These are phyloP conservation scores for Agrilus cyanescens DNA, from an alignment of 2,888 invertebrate species.

Conservation along the genomic window DNA sequence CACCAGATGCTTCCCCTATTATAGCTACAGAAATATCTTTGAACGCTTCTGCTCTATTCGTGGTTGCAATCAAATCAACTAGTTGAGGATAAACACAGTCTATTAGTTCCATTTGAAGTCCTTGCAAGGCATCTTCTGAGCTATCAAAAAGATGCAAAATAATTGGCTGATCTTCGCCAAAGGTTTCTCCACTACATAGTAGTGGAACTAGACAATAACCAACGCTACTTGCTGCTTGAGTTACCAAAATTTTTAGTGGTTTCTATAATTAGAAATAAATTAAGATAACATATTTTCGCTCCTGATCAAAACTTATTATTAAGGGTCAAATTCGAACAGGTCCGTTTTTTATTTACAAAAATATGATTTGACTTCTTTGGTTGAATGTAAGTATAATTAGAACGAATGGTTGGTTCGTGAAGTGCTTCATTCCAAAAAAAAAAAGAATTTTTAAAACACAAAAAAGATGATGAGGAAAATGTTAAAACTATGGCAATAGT, in stretches of 20 bases:
- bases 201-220: conserved; percentile 86
- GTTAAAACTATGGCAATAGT: too few relatives aligned
- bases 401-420: too few relatives aligned
- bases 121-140: conserved; percentile 78
- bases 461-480: too few relatives aligned
- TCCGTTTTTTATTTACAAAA: too few relatives aligned
- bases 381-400: too few relatives aligned
- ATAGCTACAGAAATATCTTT: conserved; percentile 87
- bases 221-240: conserved; percentile 95
- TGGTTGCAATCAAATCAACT: conserved; percentile 66
- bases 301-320: too few relatives aligned
- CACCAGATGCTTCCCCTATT: conserved; percentile 90
- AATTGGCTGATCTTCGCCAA: conserved; percentile 71
- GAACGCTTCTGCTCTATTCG: conserved; percentile 76
- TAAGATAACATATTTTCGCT: too few relatives aligned
- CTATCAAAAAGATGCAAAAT: conserved; percentile 82
- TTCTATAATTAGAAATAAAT: too few relatives aligned
- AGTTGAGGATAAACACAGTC: conserved; percentile 88
- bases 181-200: conserved; percentile 83
- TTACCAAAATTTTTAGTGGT: conserved; percentile 37
- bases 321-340: too few relatives aligned
- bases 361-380: too few relatives aligned
- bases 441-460: too few relatives aligned
- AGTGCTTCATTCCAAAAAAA: too few relatives aligned
- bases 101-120: conserved; percentile 86